Conservation (phyloP, 2,888 invertebrate species). For the Emmelina monodactyla region DNA sequence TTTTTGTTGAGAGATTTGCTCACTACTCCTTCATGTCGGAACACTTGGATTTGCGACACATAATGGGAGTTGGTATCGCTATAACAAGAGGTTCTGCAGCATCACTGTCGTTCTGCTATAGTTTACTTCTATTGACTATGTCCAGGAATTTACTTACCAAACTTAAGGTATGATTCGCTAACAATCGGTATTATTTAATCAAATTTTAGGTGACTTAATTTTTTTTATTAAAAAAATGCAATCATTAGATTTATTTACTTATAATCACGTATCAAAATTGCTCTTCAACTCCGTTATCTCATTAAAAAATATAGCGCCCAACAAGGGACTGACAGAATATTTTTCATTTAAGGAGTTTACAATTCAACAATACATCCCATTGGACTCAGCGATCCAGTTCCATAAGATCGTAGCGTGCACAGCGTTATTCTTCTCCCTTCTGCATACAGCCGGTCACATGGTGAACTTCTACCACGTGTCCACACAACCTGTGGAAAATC, state of each 20-base stretch:
- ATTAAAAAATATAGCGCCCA: too few relatives aligned
- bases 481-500: constrained; percentile 91
- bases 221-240: too few relatives aligned
- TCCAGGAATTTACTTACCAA: constrained; percentile 91
- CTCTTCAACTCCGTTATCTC: not conserved
- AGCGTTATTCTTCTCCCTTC: constrained; percentile 88
- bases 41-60: constrained; percentile 92
- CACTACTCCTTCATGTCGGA: constrained; percentile 97
- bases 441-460: constrained; percentile 94
- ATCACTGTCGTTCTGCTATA: constrained; percentile 93
- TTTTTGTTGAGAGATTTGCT: constrained; percentile 95
- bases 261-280: not conserved
- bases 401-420: constrained; percentile 97
- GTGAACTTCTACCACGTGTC: constrained; percentile 98
- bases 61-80: constrained; percentile 97
- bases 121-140: constrained; percentile 90
- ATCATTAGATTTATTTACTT: too few relatives aligned
- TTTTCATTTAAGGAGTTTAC: constrained; percentile 74
- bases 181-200: too few relatives aligned
- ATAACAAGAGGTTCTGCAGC: constrained; percentile 95
- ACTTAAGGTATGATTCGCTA: constrained; percentile 79
- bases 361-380: constrained; percentile 91
- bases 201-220: too few relatives aligned
- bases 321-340: not conserved
- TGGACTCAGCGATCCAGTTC: constrained; percentile 95